These are phyloP conservation scores for Pycnomerus fuliginosus DNA, from an alignment of 2,888 invertebrate genomes.

Conservation along the genomic window DNA sequence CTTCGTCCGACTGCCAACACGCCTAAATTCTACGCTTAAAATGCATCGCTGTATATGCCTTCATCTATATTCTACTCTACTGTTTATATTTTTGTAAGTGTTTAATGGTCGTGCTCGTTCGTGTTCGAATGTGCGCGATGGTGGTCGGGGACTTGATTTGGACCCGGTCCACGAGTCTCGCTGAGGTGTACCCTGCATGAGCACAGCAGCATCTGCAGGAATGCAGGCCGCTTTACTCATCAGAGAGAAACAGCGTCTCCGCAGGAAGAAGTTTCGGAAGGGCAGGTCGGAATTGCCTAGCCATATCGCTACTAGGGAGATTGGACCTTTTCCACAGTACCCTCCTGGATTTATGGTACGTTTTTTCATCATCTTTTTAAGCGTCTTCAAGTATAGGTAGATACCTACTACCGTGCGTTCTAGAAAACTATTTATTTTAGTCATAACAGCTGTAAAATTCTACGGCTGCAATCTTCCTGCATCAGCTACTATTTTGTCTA, in stretches of 20 bases:
- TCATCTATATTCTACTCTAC: conserved; percentile 4
- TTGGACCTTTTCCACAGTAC: conserved; percentile 85
- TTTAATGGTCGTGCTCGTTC: not conserved
- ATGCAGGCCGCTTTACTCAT: conserved; percentile 94
- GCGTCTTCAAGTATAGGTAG: no score
- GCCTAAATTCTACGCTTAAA: conserved; percentile 19
- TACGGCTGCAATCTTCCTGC: no score
- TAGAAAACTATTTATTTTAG: no score
- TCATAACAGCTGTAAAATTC: no score
- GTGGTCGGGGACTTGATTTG: conserved; percentile 4
- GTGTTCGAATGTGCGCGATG: conserved; percentile 3
- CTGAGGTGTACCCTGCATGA: conserved; percentile 44
- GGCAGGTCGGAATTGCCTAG: conserved; percentile 80
- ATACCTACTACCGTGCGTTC: no score
- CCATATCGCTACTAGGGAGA: conserved; percentile 84
- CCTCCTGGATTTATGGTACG: conserved; percentile 63
- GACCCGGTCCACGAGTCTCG: not conserved
- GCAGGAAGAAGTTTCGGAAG: conserved; percentile 72
- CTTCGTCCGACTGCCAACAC: conserved; percentile 20
- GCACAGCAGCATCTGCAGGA: conserved; percentile 61
- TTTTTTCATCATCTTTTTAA: conserved; percentile 12
- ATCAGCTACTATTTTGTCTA: no score
- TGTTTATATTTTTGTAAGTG: not conserved
- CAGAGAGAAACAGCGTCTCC: conserved; percentile 85
- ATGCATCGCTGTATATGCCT: conserved; percentile 11